Evolutionary conservation across 2,888 invertebrate genomes (phyloP).

Genomic region (Melanostoma mellinum): DNA sequence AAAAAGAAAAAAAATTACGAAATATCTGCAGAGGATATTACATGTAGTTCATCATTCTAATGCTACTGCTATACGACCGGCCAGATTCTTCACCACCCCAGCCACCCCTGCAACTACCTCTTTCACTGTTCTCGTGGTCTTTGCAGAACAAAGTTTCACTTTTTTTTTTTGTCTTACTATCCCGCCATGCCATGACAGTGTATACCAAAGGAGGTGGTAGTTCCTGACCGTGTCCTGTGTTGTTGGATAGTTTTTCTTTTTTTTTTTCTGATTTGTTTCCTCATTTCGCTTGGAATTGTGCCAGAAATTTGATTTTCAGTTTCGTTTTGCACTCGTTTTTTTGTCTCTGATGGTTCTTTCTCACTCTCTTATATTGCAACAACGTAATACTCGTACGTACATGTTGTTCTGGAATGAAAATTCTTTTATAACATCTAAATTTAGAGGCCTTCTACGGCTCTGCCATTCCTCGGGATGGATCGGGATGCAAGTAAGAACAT

Average conservation of each 20-base stretch:
- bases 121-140: background rate
- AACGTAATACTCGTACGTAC: background rate
- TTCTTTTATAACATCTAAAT: slow-evolving; percentile 59
- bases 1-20: slow-evolving; percentile 18
- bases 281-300: slow-evolving; percentile 55
- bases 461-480: background rate
- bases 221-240: slow-evolving; percentile 62
- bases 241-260: slow-evolving; percentile 32
- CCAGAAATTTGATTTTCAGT: slow-evolving; percentile 69
- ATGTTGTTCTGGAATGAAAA: slow-evolving; percentile 47
- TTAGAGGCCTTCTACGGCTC: slow-evolving; percentile 6
- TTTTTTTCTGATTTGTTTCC: background rate
- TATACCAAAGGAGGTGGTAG: slow-evolving; percentile 19
- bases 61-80: background rate
- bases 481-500: background rate
- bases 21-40: slow-evolving; percentile 62
- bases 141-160: slow-evolving; percentile 42
- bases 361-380: no score
- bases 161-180: slow-evolving; percentile 34
- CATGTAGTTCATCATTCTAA: slow-evolving; percentile 65
- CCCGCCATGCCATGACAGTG: slow-evolving; percentile 17
- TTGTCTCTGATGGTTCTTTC: background rate
- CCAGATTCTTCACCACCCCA: background rate
- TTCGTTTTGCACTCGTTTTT: slow-evolving; percentile 57
- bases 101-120: background rate